Conservation (phyloP, 2,888 invertebrate genomes). For the Cheilosia scutellata region DNA sequence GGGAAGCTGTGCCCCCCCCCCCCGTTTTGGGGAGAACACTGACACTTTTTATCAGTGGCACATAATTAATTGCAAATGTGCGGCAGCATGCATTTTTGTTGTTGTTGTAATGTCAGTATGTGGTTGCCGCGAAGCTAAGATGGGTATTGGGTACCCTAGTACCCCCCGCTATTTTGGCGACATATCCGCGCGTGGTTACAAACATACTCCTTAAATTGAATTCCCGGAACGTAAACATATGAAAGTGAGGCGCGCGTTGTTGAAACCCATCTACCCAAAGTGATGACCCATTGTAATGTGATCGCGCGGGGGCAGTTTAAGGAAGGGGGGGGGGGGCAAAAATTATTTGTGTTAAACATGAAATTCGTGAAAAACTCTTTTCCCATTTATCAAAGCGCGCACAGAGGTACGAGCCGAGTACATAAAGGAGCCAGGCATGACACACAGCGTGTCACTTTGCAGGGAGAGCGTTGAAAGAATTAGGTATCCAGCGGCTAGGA, state of each 20-base stretch:
- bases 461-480: constrained; percentile 51
- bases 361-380: constrained; percentile 52
- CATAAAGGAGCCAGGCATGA: constrained; percentile 15
- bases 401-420: neutral
- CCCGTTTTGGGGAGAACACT: constrained; percentile 32
- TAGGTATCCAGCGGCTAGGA: constrained; percentile 38
- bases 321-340: neutral
- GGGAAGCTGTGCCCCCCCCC: constrained; percentile 7
- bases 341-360: constrained; percentile 57
- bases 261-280: constrained; percentile 24
- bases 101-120: too few relatives aligned
- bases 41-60: constrained; percentile 69
- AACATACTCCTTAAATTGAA: constrained; percentile 32
- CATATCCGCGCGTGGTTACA: constrained; percentile 19
- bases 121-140: neutral
- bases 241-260: constrained; percentile 12
- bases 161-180: neutral
- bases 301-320: neutral
- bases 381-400: constrained; percentile 30
- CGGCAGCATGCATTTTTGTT: neutral
- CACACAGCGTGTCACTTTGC: constrained; percentile 31
- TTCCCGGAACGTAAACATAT: constrained; percentile 20
- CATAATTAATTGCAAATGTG: constrained; percentile 70
- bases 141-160: neutral
- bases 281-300: constrained; percentile 39